Conservation (phyloP, 2,888 invertebrate species). For the Odontothrips loti region DNA sequence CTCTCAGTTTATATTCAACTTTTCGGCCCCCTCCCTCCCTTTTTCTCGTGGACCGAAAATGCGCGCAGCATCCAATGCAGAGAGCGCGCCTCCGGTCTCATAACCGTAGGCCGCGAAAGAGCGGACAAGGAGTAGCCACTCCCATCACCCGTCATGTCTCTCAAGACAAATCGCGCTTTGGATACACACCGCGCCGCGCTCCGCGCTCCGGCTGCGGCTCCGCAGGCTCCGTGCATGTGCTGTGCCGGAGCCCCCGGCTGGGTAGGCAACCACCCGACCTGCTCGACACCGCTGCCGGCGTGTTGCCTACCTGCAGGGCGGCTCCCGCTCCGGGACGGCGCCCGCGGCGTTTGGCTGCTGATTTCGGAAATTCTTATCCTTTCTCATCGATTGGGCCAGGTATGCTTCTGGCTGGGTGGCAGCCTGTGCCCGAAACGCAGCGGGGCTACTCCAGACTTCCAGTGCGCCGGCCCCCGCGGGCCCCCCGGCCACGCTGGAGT, state of each 20-base stretch:
- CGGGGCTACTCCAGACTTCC: no score
- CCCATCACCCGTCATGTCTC: neutral
- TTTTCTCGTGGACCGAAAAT: neutral
- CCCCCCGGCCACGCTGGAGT: neutral
- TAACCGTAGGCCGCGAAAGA: neutral
- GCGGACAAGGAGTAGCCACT: neutral
- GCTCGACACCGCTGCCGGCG: neutral
- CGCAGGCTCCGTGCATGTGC: neutral
- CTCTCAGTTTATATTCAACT: neutral
- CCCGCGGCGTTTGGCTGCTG: no score
- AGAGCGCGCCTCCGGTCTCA: neutral
- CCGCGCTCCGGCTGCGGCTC: neutral
- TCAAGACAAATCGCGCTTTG: neutral
- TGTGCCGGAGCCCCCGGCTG: neutral
- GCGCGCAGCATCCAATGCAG: neutral
- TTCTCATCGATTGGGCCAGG: no score
- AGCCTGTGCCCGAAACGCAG: no score
- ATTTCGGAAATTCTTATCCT: no score
- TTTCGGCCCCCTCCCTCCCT: neutral
- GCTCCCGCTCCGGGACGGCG: neutral
- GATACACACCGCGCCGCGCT: neutral
- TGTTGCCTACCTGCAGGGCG: neutral
- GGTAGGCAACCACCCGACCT: neutral
- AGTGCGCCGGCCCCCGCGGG: neutral
- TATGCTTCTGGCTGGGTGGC: no score